These are phyloP conservation scores for Lydus trimaculatus DNA, from an alignment of 2,888 invertebrate genomes.

Conservation along the genomic window DNA sequence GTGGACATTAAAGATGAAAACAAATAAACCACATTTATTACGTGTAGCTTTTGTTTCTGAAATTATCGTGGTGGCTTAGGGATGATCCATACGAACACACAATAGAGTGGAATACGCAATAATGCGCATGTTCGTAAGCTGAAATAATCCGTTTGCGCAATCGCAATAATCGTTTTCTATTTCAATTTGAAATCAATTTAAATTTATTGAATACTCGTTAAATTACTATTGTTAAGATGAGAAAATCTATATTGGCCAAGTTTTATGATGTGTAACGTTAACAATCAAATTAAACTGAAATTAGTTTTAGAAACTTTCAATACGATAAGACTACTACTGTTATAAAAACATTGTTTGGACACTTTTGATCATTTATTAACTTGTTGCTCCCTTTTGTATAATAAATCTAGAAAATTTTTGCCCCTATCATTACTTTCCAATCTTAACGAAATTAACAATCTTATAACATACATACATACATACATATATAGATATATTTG, in stretches of 20 bases:
- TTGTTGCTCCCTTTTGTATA: neutral
- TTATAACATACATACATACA: constrained; percentile 36
- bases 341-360: neutral
- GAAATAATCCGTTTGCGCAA: too few species aligned
- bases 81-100: neutral
- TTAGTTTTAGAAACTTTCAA: neutral
- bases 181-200: neutral
- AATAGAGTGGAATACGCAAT: neutral
- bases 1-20: neutral
- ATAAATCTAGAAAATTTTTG: neutral
- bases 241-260: neutral
- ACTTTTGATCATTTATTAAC: neutral
- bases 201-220: neutral
- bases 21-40: neutral
- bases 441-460: constrained; percentile 3
- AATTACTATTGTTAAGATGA: neutral
- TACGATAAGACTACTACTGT: neutral
- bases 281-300: neutral
- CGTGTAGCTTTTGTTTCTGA: neutral
- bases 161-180: too few species aligned
- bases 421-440: neutral
- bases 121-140: too few species aligned
- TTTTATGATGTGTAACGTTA: neutral
- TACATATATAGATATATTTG: constrained; percentile 35
- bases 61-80: neutral